These are phyloP conservation scores for Dendrolimus houi DNA, from an alignment of 2,888 invertebrate genomes.

Conservation along the genomic window DNA sequence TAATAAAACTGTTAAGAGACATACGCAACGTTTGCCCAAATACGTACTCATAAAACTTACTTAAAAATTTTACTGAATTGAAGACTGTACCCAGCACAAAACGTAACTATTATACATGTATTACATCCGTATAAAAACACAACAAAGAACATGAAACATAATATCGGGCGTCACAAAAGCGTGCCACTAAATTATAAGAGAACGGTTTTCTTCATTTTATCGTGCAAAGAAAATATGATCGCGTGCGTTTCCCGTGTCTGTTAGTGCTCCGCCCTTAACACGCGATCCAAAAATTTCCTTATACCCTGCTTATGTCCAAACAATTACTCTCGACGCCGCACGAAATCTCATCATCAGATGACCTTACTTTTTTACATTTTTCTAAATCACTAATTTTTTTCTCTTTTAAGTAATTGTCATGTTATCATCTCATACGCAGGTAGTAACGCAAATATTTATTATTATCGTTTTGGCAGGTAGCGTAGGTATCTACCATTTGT, in stretches of 20 bases:
- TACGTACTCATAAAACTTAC: too few relatives aligned
- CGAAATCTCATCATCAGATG: constrained; percentile 26
- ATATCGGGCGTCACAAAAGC: constrained; percentile 16
- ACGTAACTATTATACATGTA: too few relatives aligned
- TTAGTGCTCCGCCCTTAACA: constrained; percentile 32
- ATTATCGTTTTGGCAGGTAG: too few relatives aligned
- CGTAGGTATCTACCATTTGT: too few relatives aligned
- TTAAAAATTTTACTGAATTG: too few relatives aligned
- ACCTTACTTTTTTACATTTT: constrained; percentile 3
- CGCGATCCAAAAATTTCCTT: constrained; percentile 67
- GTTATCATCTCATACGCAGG: too few relatives aligned
- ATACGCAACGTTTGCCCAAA: too few relatives aligned
- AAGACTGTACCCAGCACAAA: too few relatives aligned
- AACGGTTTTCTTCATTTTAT: constrained; percentile 36
- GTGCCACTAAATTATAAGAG: constrained; percentile 52
- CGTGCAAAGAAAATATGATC: constrained; percentile 41
- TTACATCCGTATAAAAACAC: neutral
- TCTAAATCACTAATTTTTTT: too few relatives aligned
- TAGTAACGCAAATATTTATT: too few relatives aligned
- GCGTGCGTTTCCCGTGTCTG: constrained; percentile 50
- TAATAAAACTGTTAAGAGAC: too few relatives aligned
- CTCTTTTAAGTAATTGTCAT: too few relatives aligned
- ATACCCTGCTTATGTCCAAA: constrained; percentile 45
- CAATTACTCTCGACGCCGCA: constrained; percentile 42
- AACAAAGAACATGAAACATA: neutral